Evolutionary conservation across 2,888 invertebrate species (phyloP).

Genomic region (Phytoseiulus persimilis): DNA sequence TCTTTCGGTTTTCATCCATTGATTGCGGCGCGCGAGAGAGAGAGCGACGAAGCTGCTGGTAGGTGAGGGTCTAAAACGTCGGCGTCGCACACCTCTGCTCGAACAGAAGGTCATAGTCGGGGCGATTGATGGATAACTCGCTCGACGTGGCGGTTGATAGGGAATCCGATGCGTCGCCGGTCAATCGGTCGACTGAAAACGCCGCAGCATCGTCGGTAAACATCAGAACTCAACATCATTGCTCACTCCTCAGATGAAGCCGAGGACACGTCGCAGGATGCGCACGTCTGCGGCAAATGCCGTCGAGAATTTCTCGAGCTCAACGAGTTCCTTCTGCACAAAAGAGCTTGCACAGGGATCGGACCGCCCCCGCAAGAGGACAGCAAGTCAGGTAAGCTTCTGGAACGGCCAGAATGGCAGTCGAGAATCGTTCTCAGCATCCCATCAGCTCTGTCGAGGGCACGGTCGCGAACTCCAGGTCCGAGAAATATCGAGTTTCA

Average conservation of each 20-base stretch:
- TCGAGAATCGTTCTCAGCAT: too few species aligned
- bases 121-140: neutral
- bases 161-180: neutral
- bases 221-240: neutral
- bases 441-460: too few species aligned
- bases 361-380: constrained; percentile 42
- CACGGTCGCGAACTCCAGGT: too few species aligned
- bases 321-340: constrained; percentile 49
- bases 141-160: neutral
- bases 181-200: too few species aligned
- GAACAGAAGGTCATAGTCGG: neutral
- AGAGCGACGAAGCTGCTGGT: too few species aligned
- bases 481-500: neutral
- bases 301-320: constrained; percentile 49
- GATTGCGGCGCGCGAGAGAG: too few species aligned
- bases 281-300: constrained; percentile 50
- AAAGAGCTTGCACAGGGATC: constrained; percentile 48
- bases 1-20: too few species aligned
- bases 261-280: constrained; percentile 45
- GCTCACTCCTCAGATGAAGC: constrained; percentile 9
- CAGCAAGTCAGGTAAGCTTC: constrained; percentile 28
- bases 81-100: neutral
- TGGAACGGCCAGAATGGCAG: too few species aligned
- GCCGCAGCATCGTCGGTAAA: neutral
- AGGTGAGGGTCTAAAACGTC: neutral